Conservation (phyloP, 2,888 invertebrate genomes). For the Polyploca ridens region DNA sequence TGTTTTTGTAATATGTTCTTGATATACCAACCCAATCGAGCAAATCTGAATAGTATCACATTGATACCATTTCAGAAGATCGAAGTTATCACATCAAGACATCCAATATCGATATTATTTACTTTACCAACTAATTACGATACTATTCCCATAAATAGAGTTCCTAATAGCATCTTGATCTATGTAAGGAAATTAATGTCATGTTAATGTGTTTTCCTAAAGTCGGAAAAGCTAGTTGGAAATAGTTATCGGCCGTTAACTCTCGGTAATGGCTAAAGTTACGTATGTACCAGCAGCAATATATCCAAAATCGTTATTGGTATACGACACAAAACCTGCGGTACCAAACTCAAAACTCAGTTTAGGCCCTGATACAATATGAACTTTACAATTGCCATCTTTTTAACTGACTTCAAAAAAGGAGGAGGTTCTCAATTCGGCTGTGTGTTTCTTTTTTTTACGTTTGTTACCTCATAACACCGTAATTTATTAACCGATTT, state of each 20-base stretch:
- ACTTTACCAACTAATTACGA: constrained; percentile 20
- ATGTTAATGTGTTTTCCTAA: constrained; percentile 41
- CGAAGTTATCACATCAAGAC: neutral
- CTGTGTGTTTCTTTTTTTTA: too few species aligned
- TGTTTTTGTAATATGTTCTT: too few species aligned
- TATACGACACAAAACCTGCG: neutral
- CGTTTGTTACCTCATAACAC: too few species aligned
- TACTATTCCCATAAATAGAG: constrained; percentile 8
- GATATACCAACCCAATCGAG: too few species aligned
- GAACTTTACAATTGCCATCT: too few species aligned
- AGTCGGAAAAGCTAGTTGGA: constrained; percentile 33
- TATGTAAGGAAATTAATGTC: constrained; percentile 46
- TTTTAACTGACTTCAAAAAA: too few species aligned
- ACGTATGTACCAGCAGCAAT: neutral
- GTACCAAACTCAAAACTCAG: too few species aligned
- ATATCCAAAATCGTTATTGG: neutral
- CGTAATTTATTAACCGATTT: too few species aligned
- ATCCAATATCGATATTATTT: neutral
- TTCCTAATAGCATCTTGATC: constrained; percentile 33
- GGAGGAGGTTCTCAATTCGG: too few species aligned
- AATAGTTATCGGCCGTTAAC: constrained; percentile 28
- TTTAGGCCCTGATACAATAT: too few species aligned
- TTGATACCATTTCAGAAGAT: too few species aligned
- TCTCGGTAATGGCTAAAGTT: constrained; percentile 39
- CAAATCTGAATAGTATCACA: too few species aligned